These are phyloP conservation scores for Diadema setosum DNA, from an alignment of 35 echinoderm and acorn worm genomes.

Conservation along the genomic window DNA sequence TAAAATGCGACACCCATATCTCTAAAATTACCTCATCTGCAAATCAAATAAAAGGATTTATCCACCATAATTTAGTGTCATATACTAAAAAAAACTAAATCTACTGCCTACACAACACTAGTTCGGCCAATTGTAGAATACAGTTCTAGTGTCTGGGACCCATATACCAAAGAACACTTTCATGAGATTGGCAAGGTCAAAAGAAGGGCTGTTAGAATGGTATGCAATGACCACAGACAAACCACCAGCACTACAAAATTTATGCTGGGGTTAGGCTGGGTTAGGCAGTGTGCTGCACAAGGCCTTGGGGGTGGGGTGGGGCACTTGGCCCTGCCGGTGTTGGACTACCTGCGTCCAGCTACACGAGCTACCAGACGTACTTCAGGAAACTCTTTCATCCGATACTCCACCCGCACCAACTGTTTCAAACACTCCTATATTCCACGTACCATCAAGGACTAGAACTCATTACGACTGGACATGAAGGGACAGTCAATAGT, in stretches of 20 bases:
- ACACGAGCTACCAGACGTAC: not conserved
- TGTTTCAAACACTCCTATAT: not conserved
- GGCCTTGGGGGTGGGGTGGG: not conserved
- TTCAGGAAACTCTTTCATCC: not conserved
- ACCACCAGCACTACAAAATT: not conserved
- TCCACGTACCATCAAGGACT: not conserved
- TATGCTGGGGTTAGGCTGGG: not conserved
- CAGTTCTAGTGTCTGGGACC: not conserved
- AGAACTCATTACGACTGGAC: not conserved
- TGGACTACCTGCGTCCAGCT: not conserved
- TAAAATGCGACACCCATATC: not conserved
- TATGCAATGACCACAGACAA: not conserved
- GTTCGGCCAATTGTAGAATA: not conserved
- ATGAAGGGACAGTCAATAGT: not conserved
- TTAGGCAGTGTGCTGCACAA: not conserved
- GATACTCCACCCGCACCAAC: not conserved
- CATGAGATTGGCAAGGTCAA: not conserved
- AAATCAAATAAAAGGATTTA: not conserved
- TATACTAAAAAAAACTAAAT: not conserved
- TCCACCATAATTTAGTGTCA: not conserved
- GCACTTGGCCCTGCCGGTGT: not conserved
- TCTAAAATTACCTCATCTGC: not conserved
- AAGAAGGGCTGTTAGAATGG: not conserved
- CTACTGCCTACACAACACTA: not conserved
- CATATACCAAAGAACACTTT: not conserved